A percentile compares a stretch with the other conserved stretches of the same genome.
These are phyloP conservation scores for Halyomorpha halys DNA, from an alignment of 1,140 invertebrate genomes.

Conservation along the genomic window DNA sequence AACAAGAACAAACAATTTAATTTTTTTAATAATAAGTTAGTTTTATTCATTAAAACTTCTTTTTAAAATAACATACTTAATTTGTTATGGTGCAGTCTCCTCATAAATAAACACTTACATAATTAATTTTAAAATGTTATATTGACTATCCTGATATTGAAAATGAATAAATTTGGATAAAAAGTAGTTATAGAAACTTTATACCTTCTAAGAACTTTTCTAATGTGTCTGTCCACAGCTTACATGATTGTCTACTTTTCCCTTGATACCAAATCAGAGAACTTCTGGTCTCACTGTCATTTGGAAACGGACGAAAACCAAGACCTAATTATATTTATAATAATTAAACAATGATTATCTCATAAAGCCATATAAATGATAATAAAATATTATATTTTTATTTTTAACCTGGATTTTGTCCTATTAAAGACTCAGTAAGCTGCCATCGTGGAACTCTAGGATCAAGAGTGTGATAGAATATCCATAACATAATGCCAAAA, in stretches of 20 bases:
- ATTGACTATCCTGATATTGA: too few relatives aligned
- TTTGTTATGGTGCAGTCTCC: too few relatives aligned
- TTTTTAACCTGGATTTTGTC: constrained; percentile 70
- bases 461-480: constrained; percentile 84
- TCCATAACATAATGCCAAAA: constrained; percentile 83
- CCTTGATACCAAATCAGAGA: constrained; percentile 87
- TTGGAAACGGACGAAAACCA: constrained; percentile 81
- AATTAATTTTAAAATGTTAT: too few relatives aligned
- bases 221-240: constrained; percentile 63
- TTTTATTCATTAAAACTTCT: too few relatives aligned
- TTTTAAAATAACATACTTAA: too few relatives aligned
- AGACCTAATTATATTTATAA: constrained; percentile 46
- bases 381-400: too few relatives aligned
- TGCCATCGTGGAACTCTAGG: constrained; percentile 74
- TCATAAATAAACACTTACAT: too few relatives aligned
- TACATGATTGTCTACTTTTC: constrained; percentile 56
- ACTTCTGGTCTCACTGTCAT: constrained; percentile 70
- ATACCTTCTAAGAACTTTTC: constrained; percentile 62
- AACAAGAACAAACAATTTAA: too few relatives aligned
- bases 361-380: background rate
- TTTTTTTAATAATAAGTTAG: too few relatives aligned
- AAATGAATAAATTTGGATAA: background rate
- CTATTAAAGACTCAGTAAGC: constrained; percentile 69
- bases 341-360: background rate
- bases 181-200: constrained; percentile 1